Base-by-base conservation (phyloP, 2,797 vertebrate genomes). In the Hoplostethus atlanticus region DNA sequence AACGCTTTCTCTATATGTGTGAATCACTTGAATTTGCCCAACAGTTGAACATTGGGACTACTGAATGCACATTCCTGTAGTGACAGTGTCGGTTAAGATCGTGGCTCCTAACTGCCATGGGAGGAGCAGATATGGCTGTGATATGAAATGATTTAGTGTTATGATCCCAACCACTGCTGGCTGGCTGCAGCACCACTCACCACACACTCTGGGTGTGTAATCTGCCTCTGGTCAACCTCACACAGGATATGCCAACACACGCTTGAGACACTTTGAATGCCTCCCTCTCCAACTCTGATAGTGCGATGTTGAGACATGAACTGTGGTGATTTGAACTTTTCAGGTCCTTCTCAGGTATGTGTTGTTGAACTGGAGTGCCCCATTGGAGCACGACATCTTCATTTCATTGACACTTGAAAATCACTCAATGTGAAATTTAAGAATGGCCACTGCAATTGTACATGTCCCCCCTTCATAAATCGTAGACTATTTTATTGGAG, bases 81-180 rank as follows among this genome's bases (percentile, higher is more conserved):
- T 62, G 80, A 84, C 83, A 67, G 60, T 83, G 84, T 57, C 78
- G 84, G 77, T 85, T 83, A 54, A 62, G 78, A 85, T 53, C 84
- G 83, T 38, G 87, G 86, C 81, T 91, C 71, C 82, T 73, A 88
- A 89, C 88, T 84, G 76, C 77, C 82, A 81, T 89, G 87, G 87
- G 90, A 93, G 89, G 79, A 89, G 81, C 70, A 80, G 84, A 86
- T 87, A 87, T 76, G 85, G 75, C 81, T 80, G 71, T 67, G 83
- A 92, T 91, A 88, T 86, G 84, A 86, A 71, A 87, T 91, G 86
- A 91, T 93, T 93, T 92, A 91, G 84, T 79, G 83, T 87, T 80
- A 74, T 68, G 85, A 80, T 89, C 67, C 54, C 71, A 88, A 92
- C 92, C 89, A 31, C 87, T 64, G 82, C 88, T 90, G 86, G 80